phyloP scores from a whole-genome alignment of 2,888 invertebrate species.

The Eupithecia subumbrata region DNA sequence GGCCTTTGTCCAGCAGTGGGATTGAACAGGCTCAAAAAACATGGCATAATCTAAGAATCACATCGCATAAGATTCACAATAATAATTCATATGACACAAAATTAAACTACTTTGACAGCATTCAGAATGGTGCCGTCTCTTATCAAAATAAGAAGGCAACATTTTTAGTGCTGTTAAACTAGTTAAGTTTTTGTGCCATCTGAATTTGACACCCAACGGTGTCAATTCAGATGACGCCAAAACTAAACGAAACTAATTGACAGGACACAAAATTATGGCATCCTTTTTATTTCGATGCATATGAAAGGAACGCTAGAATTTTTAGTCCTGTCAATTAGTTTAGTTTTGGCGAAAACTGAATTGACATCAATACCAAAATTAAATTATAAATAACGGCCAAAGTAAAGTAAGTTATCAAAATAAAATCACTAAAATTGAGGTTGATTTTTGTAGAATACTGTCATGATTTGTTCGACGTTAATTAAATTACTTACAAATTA shows the following conservation, averaged over 20 bases:
- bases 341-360: neutral
- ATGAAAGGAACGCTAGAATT: too few species aligned
- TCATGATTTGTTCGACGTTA: conserved; percentile 57
- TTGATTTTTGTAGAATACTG: conserved; percentile 54
- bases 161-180: neutral
- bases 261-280: too few species aligned
- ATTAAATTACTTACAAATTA: conserved; percentile 21
- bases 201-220: neutral
- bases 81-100: neutral
- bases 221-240: too few species aligned
- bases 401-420: conserved; percentile 14
- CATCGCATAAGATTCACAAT: neutral
- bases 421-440: conserved; percentile 39
- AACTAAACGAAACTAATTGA: too few species aligned
- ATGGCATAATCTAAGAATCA: neutral
- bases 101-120: neutral
- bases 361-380: neutral
- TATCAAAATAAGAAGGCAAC: neutral
- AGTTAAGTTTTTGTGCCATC: neutral
- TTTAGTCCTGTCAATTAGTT: neutral
- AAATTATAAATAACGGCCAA: neutral
- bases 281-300: too few species aligned
- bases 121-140: neutral
- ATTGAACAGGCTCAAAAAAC: neutral
- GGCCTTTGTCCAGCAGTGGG: conserved; percentile 11